Conservation (phyloP, 1,140 invertebrate species). For the Adelges cooleyi region DNA sequence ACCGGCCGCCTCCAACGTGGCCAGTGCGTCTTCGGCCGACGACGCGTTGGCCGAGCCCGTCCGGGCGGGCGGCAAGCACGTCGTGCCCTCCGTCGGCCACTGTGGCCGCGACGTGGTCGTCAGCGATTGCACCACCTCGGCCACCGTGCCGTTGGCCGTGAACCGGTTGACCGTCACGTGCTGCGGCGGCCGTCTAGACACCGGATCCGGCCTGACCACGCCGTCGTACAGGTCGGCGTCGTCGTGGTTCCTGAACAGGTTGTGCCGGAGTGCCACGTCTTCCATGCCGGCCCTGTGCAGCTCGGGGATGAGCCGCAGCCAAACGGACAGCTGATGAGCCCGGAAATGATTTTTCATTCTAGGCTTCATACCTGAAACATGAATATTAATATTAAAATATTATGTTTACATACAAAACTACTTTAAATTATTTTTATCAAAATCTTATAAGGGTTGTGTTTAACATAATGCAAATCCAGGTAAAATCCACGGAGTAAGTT, state of each 20-base stretch:
- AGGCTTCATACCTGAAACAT: slow-evolving; percentile 67
- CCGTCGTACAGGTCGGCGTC: slow-evolving; percentile 71
- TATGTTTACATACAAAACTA: too few relatives aligned
- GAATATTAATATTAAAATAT: too few relatives aligned
- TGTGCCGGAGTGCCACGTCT: slow-evolving; percentile 68
- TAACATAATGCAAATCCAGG: too few relatives aligned
- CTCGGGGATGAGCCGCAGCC: slow-evolving; percentile 84
- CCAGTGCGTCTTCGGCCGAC: slow-evolving; percentile 50
- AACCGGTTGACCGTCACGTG: slow-evolving; percentile 34
- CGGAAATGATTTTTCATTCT: slow-evolving; percentile 87
- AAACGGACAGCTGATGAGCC: slow-evolving; percentile 85
- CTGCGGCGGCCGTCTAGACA: slow-evolving; percentile 39
- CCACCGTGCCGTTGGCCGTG: slow-evolving; percentile 38
- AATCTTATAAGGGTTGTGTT: too few relatives aligned
- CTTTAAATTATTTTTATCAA: too few relatives aligned
- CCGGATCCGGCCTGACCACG: slow-evolving; percentile 62
- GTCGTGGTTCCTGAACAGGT: slow-evolving; percentile 69
- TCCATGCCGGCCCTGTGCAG: slow-evolving; percentile 80
- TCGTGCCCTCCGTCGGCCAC: slow-evolving; percentile 36
- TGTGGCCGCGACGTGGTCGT: slow-evolving; percentile 48
- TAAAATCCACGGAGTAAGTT: too few relatives aligned
- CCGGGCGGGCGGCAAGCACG: slow-evolving; percentile 28
- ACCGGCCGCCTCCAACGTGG: slow-evolving; percentile 59
- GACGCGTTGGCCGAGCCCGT: background rate
- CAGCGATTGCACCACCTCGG: slow-evolving; percentile 38